Percentiles rank a stretch among this genome's conserved stretches.
Evolutionary conservation across 2,888 invertebrate genomes (phyloP).

Genomic region (Leptinotarsa haldemani): DNA sequence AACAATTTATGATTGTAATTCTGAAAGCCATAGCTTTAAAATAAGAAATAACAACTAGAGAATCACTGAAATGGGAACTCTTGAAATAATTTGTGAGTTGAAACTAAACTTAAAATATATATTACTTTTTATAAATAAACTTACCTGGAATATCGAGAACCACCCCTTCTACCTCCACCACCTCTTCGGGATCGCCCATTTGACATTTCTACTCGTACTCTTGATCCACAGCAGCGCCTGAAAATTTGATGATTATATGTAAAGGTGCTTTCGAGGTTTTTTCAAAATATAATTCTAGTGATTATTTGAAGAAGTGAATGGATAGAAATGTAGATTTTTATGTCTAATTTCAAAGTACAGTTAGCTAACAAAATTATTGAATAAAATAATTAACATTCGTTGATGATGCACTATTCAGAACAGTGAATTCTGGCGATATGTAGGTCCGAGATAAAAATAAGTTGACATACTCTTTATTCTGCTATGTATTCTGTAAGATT

Average conservation of each 20-base stretch:
- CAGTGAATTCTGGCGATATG: too few relatives aligned
- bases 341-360: too few relatives aligned
- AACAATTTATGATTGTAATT: too few relatives aligned
- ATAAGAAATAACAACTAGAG: neutral
- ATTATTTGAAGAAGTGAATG: too few relatives aligned
- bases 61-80: slow-evolving; percentile 6
- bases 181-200: slow-evolving; percentile 84
- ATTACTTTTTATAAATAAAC: slow-evolving; percentile 29
- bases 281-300: too few relatives aligned
- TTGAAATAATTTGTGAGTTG: slow-evolving; percentile 31
- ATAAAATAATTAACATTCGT: too few relatives aligned
- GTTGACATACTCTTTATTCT: too few relatives aligned
- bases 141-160: slow-evolving; percentile 63
- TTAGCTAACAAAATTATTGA: too few relatives aligned
- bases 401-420: too few relatives aligned
- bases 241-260: slow-evolving; percentile 44
- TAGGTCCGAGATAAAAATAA: too few relatives aligned
- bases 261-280: neutral
- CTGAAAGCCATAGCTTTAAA: neutral
- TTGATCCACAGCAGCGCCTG: slow-evolving; percentile 88
- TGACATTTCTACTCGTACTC: slow-evolving; percentile 94
- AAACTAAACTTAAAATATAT: neutral
- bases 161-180: slow-evolving; percentile 60
- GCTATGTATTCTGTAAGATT: too few relatives aligned
- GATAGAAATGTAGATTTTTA: too few relatives aligned